Evolutionary conservation across 2,888 invertebrate genomes (phyloP), one percentile per base, ranked within the genome.

Genomic region (Leptopilina drosophilae): DNA sequence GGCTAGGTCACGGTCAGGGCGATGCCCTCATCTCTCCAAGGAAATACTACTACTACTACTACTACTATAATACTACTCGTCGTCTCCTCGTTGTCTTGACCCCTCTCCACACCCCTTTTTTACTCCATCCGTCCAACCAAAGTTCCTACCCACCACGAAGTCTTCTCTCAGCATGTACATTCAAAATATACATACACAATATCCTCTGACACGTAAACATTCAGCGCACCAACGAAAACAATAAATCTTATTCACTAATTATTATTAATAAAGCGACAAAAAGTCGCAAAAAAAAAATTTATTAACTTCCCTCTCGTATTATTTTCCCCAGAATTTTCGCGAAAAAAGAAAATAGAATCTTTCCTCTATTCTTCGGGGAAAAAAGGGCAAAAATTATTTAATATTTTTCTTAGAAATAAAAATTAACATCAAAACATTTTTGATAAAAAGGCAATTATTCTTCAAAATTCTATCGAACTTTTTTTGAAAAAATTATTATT

Each of bases 1-100:
- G 91, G 91, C 90, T 91, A 91, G 91, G 91, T 91, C 91, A 91
- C 90, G 91, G 91, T 90, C 91, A 88, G 91, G 91, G 88, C 91
- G 91, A 91, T 91, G 91, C 88, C 91, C 91, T 90, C 90, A 84
- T 84, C 86, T 84, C 85, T 86, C 84, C 83, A 84, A 84, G 84
- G 84, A 85, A 79, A 85, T 81, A 85, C 85, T 87, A 80, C 82
- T 84, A 84, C 49, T 20, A 20, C 20, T 46, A 46, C 46, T 46
- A 46, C 46, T 46, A 82, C 83, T 84, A 80, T 77, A 33, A 33
- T 80, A 69, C 73, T 49, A 77, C 69, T 77, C 69, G 46, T 65
- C 82, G 65, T 59, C 79, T 80, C 78, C 80, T 81, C 75, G 78
- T 64, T 78, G 77, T 83, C 20, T 53, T 53, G 53, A 66, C 33